Evolutionary conservation across 1,140 invertebrate species (phyloP), one percentile per base, ranked within the genome.

Genomic region (Druon quercuslanigerum): DNA sequence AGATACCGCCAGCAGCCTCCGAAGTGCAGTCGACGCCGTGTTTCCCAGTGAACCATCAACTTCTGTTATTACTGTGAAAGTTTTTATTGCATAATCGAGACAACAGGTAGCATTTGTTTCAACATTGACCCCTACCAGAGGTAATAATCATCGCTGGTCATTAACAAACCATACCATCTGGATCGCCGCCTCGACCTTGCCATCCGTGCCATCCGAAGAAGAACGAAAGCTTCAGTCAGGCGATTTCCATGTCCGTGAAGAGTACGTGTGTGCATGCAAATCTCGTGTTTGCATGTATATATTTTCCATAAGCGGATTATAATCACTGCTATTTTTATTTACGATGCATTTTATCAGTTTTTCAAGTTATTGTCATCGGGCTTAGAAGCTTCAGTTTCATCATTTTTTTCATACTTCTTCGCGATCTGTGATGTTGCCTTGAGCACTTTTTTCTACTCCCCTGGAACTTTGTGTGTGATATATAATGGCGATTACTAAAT

Each of bases 21-120:
- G 74, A 82, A 74, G 81, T 86, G 79, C 88, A 90, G 89, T 90
- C 78, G 83, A 80, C 75, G 83, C 74, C 82, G 84, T 83, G 87
- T 87, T 87, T 87, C 83, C 79, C 81, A 83, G 71, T 80, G 83
- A 83, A 82, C 84, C 83, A 77, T 66, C 76, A 72, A 79, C 82
- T 75, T 74, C 16, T 81, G 19, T 76, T 56, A 71, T 19, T 75
- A 51, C 80, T 70, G 80, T 66, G 73, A 72, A 52, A 76, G 82
- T 79, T 71, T 76, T 75, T 78, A 80, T 79, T 81, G 78, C 74
- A 13, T 79, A 81, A 83, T 73, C 72, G n/a, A 19, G 52, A 75
- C 71, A 40, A 50, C 50, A 71, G 54, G 20, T 71, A 50, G 14
- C 66, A 54, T 12, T 57, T 11, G 72, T 50, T 51, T 11, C 40